These are phyloP conservation scores for Rhabdornis inornatus DNA, from an alignment of 2,113 vertebrate genomes.

Conservation along the genomic window DNA sequence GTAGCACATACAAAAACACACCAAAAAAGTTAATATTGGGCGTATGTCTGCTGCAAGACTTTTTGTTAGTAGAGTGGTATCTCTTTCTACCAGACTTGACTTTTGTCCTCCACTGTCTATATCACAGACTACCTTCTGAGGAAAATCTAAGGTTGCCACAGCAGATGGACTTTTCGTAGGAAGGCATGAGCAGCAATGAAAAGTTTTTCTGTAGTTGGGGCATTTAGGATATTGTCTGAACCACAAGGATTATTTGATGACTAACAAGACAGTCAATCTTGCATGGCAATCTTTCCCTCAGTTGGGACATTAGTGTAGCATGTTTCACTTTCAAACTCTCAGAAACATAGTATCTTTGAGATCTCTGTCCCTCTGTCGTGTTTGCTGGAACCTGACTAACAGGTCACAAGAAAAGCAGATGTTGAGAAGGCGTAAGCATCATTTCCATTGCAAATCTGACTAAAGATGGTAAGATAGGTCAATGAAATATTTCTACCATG, in stretches of 20 bases:
- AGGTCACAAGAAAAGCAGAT: background rate
- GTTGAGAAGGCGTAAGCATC: accelerated
- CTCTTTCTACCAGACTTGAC: background rate
- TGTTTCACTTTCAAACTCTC: background rate
- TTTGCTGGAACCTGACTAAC: constrained; percentile 8
- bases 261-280: background rate
- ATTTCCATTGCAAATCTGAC: background rate
- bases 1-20: background rate
- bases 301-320: background rate
- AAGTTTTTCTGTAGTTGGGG: background rate
- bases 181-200: background rate
- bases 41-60: background rate
- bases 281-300: background rate
- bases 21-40: background rate
- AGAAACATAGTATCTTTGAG: background rate
- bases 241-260: background rate
- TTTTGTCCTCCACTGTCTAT: background rate
- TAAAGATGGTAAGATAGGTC: background rate
- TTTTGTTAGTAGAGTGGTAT: background rate
- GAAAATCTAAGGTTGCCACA: background rate
- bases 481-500: background rate
- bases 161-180: background rate
- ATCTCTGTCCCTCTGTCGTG: background rate
- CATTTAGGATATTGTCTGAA: background rate
- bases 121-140: background rate